A percentile compares a stretch with the other conserved stretches of the same genome.
phyloP scores from a whole-genome alignment of 2,797 vertebrate genomes.

The Etheostoma perlongum region DNA sequence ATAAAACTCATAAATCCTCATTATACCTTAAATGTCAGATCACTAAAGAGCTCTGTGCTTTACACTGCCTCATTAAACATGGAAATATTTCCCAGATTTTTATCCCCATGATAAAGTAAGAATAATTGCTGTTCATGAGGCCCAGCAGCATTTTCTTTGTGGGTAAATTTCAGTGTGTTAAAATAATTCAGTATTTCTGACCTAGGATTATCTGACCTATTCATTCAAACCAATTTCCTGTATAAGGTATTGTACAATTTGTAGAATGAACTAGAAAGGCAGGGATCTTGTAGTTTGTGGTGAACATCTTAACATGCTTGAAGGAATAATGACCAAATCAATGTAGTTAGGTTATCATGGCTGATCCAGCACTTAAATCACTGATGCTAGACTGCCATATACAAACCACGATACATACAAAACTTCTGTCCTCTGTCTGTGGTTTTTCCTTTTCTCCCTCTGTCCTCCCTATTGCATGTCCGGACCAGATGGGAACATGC shows the following conservation, averaged over 20 bases:
- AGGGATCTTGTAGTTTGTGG: conserved; percentile 4
- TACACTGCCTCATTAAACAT: conserved; percentile 72
- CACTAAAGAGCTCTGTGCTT: conserved; percentile 58
- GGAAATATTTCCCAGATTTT: conserved; percentile 59
- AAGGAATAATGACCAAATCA: conserved; percentile 43
- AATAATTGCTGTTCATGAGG: conserved; percentile 41
- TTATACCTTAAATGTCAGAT: conserved; percentile 67
- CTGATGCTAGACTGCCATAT: background rate
- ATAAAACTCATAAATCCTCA: conserved; percentile 61
- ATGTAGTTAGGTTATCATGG: conserved; percentile 27
- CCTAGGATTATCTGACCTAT: conserved; percentile 10
- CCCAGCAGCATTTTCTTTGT: conserved; percentile 36
- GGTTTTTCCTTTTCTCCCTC: conserved; percentile 20
- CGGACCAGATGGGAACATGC: conserved; percentile 72
- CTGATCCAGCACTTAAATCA: conserved; percentile 16
- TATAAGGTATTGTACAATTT: conserved; percentile 11
- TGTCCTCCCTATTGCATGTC: conserved; percentile 21
- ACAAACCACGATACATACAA: background rate
- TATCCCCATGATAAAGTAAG: conserved; percentile 36
- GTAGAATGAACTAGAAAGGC: conserved; percentile 7
- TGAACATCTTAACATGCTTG: conserved; percentile 30
- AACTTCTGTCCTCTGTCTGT: conserved; percentile 7
- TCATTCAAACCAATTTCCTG: conserved; percentile 30
- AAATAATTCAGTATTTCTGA: conserved; percentile 29
- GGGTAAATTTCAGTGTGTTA: conserved; percentile 32